Percentiles rank a stretch among this genome's conserved stretches.
Conservation (phyloP, 2,113 vertebrate genomes). For the Podilymbus podiceps region DNA sequence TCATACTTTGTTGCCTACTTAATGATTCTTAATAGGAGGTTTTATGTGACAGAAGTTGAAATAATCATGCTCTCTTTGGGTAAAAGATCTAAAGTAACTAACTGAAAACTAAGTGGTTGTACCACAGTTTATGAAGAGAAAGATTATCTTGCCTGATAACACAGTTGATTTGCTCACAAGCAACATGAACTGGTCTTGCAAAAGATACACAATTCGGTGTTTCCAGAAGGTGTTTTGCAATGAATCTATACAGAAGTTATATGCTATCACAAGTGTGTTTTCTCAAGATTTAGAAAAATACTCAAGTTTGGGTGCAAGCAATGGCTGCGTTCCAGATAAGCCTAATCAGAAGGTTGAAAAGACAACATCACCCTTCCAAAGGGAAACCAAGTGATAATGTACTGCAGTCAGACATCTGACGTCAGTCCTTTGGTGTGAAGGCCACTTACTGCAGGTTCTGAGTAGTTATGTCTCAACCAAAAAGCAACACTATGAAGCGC, state of each 20-base stretch:
- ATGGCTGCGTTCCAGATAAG: not conserved
- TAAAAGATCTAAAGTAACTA: not conserved
- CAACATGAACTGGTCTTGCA: not conserved
- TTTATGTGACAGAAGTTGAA: not conserved
- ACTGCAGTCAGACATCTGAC: not conserved
- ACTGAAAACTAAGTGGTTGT: not conserved
- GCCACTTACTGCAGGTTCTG: conserved; percentile 23
- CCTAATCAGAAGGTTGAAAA: not conserved
- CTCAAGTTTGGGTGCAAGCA: not conserved
- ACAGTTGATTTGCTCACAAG: not conserved
- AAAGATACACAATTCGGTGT: not conserved
- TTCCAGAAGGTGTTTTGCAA: not conserved
- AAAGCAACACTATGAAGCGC: not conserved
- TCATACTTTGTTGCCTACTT: not conserved
- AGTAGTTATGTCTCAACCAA: not conserved
- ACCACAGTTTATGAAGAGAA: not conserved
- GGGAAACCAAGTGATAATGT: not conserved
- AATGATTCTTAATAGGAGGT: not conserved
- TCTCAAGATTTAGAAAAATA: not conserved
- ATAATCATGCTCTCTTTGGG: not conserved
- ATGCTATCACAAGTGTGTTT: not conserved
- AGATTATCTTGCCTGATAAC: not conserved
- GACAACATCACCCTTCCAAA: not conserved
- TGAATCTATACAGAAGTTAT: not conserved
- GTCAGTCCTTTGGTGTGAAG: conserved; percentile 14